phyloP scores from a whole-genome alignment of 2,113 vertebrate species.

The Bufo gargarizans region DNA sequence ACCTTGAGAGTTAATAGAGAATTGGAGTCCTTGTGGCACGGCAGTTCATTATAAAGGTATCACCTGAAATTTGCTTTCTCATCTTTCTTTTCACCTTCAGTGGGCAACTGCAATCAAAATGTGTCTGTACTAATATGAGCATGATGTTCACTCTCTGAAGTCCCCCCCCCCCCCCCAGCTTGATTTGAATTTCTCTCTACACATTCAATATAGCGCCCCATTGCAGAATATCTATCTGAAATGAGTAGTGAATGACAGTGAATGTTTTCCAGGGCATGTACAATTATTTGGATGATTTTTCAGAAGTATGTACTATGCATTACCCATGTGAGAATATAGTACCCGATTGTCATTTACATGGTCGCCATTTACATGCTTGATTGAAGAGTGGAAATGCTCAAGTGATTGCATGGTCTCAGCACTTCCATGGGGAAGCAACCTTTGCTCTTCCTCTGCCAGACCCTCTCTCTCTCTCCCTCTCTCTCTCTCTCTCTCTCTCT shows the following conservation, averaged over 20 bases:
- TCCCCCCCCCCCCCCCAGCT: not conserved
- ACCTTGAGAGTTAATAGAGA: constrained; percentile 58
- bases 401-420: too few relatives aligned
- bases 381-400: too few relatives aligned
- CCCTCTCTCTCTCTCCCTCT: too few relatives aligned
- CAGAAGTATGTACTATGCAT: not conserved
- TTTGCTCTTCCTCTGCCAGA: too few relatives aligned
- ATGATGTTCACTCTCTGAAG: constrained; percentile 44
- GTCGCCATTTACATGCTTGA: too few relatives aligned
- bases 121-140: constrained; percentile 53
- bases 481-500: too few relatives aligned
- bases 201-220: not conserved
- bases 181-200: constrained; percentile 23
- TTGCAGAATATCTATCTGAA: constrained; percentile 8
- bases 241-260: too few relatives aligned
- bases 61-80: constrained; percentile 57
- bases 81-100: constrained; percentile 57
- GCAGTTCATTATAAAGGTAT: constrained; percentile 56
- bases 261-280: not conserved
- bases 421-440: too few relatives aligned
- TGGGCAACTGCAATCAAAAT: constrained; percentile 54
- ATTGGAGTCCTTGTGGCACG: constrained; percentile 36
- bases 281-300: not conserved
- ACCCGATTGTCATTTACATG: not conserved
- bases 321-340: not conserved